phyloP scores from a whole-genome alignment of 2,113 vertebrate species.

The Poecilia latipinna region DNA sequence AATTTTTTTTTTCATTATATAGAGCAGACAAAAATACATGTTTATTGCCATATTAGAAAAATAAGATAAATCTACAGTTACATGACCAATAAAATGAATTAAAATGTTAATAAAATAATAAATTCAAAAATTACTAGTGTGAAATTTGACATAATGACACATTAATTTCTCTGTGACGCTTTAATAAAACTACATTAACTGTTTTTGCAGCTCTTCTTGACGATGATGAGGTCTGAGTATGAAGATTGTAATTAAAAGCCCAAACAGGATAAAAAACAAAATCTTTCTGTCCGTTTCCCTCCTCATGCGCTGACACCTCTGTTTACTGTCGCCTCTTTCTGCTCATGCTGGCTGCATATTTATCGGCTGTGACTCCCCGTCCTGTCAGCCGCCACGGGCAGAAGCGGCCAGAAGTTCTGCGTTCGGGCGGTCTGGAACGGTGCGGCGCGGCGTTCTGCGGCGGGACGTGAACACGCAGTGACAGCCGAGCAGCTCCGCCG shows the following conservation, averaged over 20 bases:
- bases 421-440: constrained; percentile 50
- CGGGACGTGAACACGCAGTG: constrained; percentile 60
- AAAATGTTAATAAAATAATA: no score
- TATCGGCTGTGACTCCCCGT: constrained; percentile 37
- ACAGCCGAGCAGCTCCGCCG: constrained; percentile 72
- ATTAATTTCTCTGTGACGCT: not conserved
- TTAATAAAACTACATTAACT: not conserved
- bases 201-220: not conserved
- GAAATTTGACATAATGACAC: not conserved
- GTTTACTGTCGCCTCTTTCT: constrained; percentile 20
- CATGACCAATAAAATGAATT: no score
- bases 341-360: constrained; percentile 33
- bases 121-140: not conserved
- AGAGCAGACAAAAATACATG: no score
- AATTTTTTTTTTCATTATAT: no score
- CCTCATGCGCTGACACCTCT: not conserved
- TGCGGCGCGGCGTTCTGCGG: constrained; percentile 34
- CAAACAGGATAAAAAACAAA: no score
- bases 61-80: not conserved
- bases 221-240: not conserved
- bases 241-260: not conserved
- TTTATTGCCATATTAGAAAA: not conserved
- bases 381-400: constrained; percentile 42
- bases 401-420: constrained; percentile 65
- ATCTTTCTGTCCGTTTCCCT: not conserved